These are phyloP conservation scores for Bambusicola thoracicus DNA, from an alignment of 2,113 vertebrate species.

Conservation along the genomic window DNA sequence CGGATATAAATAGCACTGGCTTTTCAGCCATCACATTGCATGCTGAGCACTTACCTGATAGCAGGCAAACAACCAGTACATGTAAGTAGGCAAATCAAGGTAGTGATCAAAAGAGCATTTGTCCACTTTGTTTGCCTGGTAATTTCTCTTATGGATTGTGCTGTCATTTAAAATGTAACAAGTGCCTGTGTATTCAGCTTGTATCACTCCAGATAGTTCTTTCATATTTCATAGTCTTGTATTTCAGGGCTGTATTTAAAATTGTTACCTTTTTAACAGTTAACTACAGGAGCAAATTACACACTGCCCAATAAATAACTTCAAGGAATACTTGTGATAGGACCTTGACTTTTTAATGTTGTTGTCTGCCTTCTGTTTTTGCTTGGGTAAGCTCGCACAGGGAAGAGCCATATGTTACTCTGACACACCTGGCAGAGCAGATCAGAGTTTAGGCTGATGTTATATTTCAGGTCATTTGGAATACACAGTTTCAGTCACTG, in stretches of 20 bases:
- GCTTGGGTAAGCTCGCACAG: background rate
- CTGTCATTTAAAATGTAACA: slow-evolving; percentile 12
- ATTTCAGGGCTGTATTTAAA: background rate
- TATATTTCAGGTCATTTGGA: background rate
- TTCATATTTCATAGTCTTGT: background rate
- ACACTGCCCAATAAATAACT: background rate
- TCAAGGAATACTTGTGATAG: background rate
- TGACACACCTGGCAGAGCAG: slow-evolving; percentile 1
- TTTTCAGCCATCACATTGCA: background rate
- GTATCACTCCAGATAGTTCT: background rate
- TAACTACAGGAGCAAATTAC: background rate
- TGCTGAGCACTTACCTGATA: background rate
- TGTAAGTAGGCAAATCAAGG: background rate
- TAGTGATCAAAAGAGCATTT: background rate
- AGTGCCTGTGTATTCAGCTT: background rate
- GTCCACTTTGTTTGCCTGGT: background rate
- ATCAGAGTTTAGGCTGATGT: background rate
- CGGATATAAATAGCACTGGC: slow-evolving; percentile 1
- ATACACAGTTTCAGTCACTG: background rate
- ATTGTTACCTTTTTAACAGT: background rate
- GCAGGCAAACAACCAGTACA: background rate
- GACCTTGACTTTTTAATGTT: background rate
- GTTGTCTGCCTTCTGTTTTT: background rate
- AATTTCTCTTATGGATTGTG: background rate
- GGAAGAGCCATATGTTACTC: background rate